Evolutionary conservation across 2,113 vertebrate genomes (phyloP).

Genomic region (Tursiops truncatus): DNA sequence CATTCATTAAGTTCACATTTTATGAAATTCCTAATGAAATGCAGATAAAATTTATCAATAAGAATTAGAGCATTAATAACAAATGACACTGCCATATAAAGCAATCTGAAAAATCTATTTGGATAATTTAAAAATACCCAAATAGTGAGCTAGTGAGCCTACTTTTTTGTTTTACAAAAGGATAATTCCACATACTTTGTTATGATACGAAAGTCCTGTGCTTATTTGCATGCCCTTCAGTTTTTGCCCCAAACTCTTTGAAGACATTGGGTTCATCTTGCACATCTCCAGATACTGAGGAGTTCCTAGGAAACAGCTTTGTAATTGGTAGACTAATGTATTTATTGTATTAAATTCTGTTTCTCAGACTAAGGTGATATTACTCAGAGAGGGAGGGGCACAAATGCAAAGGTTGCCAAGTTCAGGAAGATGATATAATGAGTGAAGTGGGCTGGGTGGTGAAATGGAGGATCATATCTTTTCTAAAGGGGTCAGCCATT

Average conservation of each 20-base stretch:
- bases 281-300: background rate
- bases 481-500: background rate
- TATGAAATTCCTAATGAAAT: constrained; percentile 31
- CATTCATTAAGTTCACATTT: background rate
- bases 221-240: background rate
- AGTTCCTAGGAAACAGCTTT: background rate
- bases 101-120: background rate
- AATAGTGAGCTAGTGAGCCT: background rate
- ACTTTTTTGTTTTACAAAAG: background rate
- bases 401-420: background rate
- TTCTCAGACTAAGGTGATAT: background rate
- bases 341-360: background rate
- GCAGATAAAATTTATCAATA: background rate
- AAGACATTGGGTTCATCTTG: background rate
- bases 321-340: background rate
- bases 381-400: background rate
- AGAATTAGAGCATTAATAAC: background rate
- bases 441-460: background rate
- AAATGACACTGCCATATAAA: background rate
- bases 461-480: background rate
- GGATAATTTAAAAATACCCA: background rate
- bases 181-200: background rate
- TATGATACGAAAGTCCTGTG: background rate
- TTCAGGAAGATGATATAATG: background rate
- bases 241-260: background rate